Percentiles rank a stretch among this genome's conserved stretches.
phyloP scores from a whole-genome alignment of 2,888 invertebrate species.

The Lamellibrachia columna region DNA sequence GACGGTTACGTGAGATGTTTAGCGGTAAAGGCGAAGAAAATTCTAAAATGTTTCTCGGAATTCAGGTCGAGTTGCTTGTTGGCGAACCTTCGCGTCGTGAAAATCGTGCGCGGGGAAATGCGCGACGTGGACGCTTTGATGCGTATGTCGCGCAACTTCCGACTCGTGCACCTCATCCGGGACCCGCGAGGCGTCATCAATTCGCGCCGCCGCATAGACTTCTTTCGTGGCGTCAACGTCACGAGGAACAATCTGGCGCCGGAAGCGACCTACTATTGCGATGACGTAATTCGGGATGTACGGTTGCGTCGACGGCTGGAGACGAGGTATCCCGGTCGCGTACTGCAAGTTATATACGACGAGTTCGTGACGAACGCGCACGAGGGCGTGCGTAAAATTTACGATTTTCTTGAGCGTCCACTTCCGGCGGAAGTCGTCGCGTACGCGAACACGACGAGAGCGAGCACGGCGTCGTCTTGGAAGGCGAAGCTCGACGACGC shows the following conservation, averaged over 20 bases:
- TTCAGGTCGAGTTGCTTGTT: background rate
- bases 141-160: conserved; percentile 6
- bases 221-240: background rate
- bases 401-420: background rate
- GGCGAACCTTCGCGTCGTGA: background rate
- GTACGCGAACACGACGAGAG: background rate
- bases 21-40: background rate
- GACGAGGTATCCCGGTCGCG: background rate
- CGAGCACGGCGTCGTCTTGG: background rate
- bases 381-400: background rate
- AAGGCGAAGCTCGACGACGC: background rate
- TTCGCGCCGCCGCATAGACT: background rate
- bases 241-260: background rate
- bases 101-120: background rate
- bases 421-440: conserved; percentile 5
- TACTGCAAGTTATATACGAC: conserved; percentile 28
- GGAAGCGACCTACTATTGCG: conserved; percentile 33
- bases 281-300: conserved; percentile 25
- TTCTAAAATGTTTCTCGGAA: background rate
- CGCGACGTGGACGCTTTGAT: background rate
- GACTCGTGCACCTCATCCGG: conserved; percentile 11
- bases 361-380: conserved; percentile 24
- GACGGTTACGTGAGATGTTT: background rate
- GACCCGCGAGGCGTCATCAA: background rate
- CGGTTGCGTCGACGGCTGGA: conserved; percentile 18